Conservation (phyloP, 2,888 invertebrate species). For the Nephrotoma guestfalica region DNA sequence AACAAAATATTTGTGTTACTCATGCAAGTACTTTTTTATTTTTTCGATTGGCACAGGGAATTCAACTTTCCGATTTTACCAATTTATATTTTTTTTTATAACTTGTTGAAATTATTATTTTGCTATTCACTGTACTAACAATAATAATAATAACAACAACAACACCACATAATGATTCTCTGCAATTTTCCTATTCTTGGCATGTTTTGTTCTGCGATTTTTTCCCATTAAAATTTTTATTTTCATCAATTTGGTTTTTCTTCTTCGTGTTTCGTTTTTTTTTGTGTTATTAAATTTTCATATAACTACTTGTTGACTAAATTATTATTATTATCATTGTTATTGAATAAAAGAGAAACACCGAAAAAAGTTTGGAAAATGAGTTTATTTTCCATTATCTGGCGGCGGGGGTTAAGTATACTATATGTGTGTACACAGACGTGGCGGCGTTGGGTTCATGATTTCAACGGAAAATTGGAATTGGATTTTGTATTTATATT, state of each 20-base stretch:
- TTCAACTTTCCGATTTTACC: not conserved
- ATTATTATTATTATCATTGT: not conserved
- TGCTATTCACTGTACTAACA: not conserved
- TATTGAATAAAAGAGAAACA: not conserved
- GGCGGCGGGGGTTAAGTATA: not conserved
- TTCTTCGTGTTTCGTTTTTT: not conserved
- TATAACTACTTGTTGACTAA: not conserved
- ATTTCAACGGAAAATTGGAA: not conserved
- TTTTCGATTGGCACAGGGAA: not conserved
- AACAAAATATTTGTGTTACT: not conserved
- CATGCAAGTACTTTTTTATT: not conserved
- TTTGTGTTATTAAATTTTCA: not conserved
- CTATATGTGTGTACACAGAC: not conserved
- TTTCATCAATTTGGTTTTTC: not conserved
- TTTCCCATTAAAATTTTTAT: not conserved
- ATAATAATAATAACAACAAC: not conserved
- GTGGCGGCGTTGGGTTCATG: not conserved
- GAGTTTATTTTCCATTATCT: too few species aligned
- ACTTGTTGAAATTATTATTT: not conserved
- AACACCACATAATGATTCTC: not conserved
- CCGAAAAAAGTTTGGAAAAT: too few species aligned
- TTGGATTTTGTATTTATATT: not conserved
- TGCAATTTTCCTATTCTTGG: not conserved
- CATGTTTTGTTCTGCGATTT: not conserved
- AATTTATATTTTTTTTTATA: not conserved